Conservation (phyloP, 1,140 invertebrate species). For the Leptoteleia sp. region DNA sequence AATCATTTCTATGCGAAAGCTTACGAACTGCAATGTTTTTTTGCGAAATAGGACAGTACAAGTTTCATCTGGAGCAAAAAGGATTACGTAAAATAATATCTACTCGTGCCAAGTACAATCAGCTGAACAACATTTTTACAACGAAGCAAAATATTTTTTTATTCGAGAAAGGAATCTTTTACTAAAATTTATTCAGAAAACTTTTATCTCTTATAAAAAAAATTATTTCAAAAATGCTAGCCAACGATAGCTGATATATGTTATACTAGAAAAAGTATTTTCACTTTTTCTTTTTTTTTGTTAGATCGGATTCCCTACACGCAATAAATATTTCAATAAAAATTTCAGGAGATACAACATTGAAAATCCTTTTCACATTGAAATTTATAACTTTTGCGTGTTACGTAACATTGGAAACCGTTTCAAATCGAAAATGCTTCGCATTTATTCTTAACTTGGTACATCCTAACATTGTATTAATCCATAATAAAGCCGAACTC, state of each 20-base stretch:
- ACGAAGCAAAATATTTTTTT: slow-evolving; percentile 9
- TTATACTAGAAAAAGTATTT: slow-evolving; percentile 15
- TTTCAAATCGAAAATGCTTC: slow-evolving; percentile 3
- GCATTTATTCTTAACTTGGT: slow-evolving; percentile 2
- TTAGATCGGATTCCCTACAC: not conserved
- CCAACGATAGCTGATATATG: slow-evolving; percentile 24
- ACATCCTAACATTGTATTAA: not conserved
- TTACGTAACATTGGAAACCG: not conserved
- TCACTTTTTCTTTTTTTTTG: slow-evolving; percentile 22
- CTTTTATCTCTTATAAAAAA: slow-evolving; percentile 19
- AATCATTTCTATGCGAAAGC: too few relatives aligned
- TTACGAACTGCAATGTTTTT: too few relatives aligned
- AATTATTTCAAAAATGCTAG: slow-evolving; percentile 1
- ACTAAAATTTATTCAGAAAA: slow-evolving; percentile 14
- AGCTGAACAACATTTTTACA: slow-evolving; percentile 8
- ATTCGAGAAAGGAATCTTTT: too few relatives aligned
- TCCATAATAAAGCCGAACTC: too few relatives aligned
- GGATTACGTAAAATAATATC: slow-evolving; percentile 2
- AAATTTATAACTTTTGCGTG: slow-evolving; percentile 27
- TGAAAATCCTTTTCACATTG: slow-evolving; percentile 24
- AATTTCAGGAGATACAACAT: slow-evolving; percentile 14
- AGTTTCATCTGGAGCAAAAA: too few relatives aligned
- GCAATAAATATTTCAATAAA: slow-evolving; percentile 36
- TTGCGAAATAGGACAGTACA: too few relatives aligned
- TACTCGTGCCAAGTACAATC: not conserved